These are phyloP conservation scores for Tenebrio molitor DNA, from an alignment of 1,140 invertebrate species.

Conservation along the genomic window DNA sequence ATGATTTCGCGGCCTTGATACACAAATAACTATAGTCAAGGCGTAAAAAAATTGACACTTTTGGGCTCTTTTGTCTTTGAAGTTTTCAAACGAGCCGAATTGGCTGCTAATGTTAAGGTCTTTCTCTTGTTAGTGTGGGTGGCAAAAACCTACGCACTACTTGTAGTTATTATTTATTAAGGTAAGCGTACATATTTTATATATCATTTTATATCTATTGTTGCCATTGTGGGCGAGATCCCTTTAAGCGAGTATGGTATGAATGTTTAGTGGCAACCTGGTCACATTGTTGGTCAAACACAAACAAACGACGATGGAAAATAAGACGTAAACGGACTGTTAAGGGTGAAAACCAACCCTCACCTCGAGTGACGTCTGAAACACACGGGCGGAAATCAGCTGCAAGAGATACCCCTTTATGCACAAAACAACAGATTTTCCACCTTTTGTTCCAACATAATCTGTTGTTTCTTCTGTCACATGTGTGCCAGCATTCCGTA, in stretches of 20 bases:
- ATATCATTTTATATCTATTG: no score
- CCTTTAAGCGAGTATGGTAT: not conserved
- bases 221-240: not conserved
- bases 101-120: no score
- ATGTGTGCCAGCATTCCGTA: constrained; percentile 4
- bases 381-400: constrained; percentile 10
- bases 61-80: no score
- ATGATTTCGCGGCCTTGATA: no score
- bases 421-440: constrained; percentile 2
- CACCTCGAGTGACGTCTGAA: constrained; percentile 4
- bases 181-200: no score
- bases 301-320: constrained; percentile 12
- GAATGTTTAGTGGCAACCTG: not conserved
- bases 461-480: constrained; percentile 16
- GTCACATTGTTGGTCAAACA: constrained; percentile 32
- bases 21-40: no score
- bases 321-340: constrained; percentile 38
- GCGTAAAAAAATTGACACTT: no score
- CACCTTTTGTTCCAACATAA: constrained; percentile 6
- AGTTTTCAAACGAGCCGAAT: no score
- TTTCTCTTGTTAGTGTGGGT: no score
- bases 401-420: constrained; percentile 21
- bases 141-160: no score
- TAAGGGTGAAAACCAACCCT: constrained; percentile 8
- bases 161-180: no score